Base-by-base conservation (phyloP, 2,797 vertebrate species). In the Streptopelia turtur region DNA sequence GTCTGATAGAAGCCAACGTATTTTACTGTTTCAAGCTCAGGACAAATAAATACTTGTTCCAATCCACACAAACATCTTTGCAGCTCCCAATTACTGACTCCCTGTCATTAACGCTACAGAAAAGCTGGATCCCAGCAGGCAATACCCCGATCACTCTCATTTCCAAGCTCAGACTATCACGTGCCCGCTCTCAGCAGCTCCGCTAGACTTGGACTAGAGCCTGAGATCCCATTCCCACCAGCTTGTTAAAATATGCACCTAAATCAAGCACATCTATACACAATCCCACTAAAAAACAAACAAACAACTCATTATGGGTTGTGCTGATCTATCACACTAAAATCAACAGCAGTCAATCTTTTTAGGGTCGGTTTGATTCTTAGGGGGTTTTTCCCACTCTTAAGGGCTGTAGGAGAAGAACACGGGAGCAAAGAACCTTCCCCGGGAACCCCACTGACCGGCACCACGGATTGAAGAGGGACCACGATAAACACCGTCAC, bases 21-120 rank as follows among this genome's bases (percentile, higher is more conserved):
- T 17, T 82, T 81, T 8, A 77, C 1, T 45, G 53, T 71, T 57
- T 53, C 52, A 15, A 5, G 4, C n/a, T 47, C 31, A 30, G 45
- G 39, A 82, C 15, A 50, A 68, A 22, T 5, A 80, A 59, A 17
- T 6, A 18, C 59, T 31, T 39, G 39, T 41, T 57, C 53, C 53
- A 45, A 8, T 1, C n/a, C 66, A 70, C 82, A 49, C 20, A 66
- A 43, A 47, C 0, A 11, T 6, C 23, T 35, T 3, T 52, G 64
- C 64, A 60, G 61, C 1, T 81, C 80, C 72, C 23, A 33, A 0
- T 10, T 5, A 15, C 66, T 1, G 1, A 5, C 13, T 25, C 43
- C 13, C 50, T 11, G 5, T 28, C 21, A 35, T 17, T 0, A 28
- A 11, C 1, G 24, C 24, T 1, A 0, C 11, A 31, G 60, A 20